A percentile compares a stretch with the other conserved stretches of the same genome.
Conservation (phyloP, 2,888 invertebrate genomes). For the Galerucella calmariensis region DNA sequence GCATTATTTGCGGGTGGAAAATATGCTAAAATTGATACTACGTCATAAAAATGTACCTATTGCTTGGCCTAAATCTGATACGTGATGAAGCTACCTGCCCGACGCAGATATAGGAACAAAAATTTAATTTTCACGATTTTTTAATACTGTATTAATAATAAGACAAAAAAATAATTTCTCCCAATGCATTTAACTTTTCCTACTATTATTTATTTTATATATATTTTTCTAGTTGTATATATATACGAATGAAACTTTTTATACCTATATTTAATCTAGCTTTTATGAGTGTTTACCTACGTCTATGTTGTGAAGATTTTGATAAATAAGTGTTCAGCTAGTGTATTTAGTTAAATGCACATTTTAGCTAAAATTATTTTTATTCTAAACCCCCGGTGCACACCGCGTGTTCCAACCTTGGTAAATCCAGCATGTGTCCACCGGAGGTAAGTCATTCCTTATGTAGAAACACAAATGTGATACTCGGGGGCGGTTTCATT, state of each 20-base stretch:
- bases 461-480: neutral
- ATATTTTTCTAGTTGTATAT: conserved; percentile 14
- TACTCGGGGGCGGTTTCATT: neutral
- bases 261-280: neutral
- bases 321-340: neutral
- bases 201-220: neutral
- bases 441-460: neutral
- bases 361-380: neutral
- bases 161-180: too few species aligned
- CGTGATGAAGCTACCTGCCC: too few species aligned
- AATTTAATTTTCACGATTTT: too few species aligned
- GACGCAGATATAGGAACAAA: too few species aligned
- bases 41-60: too few species aligned
- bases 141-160: too few species aligned
- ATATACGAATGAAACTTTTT: neutral
- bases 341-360: neutral
- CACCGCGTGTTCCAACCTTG: too few species aligned
- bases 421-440: too few species aligned
- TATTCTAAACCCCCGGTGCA: neutral
- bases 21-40: too few species aligned
- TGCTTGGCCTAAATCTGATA: too few species aligned
- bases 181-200: too few species aligned
- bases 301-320: neutral
- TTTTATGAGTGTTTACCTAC: neutral
- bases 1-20: too few species aligned